Base-by-base conservation (phyloP, 2,888 invertebrate genomes). In the Spisula solida region DNA sequence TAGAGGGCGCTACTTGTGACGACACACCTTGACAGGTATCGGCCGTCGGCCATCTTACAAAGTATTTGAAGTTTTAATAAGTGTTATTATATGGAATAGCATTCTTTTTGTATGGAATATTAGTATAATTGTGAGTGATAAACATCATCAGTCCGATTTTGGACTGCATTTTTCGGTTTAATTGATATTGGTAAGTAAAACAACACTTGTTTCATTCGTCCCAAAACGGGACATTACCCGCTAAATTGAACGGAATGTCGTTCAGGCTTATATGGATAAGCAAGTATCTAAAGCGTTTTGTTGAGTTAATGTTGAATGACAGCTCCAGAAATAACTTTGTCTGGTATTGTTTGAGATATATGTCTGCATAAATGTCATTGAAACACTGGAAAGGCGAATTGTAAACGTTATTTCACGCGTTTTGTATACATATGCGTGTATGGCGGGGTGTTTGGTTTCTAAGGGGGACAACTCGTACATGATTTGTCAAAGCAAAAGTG, bases 1-100 rank as follows among this genome's bases (percentile, higher is more conserved):
- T 89, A 93, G 93, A 92, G 91, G 93, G 93, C 93, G 93, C 93
- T 89, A 60, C 86, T 80, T 56, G 41, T 90, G 90, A 91, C 91
- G 90, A 91, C 91, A 91, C 91, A 90, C 90, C 90, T 91, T 88
- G 86, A 88, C 88, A 88, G 90, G 90, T 88, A 90, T 88, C 83
- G 90, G 85, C 90, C 81, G 86, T 82, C 91, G 90, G 91, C 91
- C 91, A 91, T 91, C 85, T 91, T 91, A 85, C 78, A 41, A 89
- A 89, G 82, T 89, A 82, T 48, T 86, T 79, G 66, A 81, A 83
- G 86, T 85, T 90, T 88, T 81, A 47, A 41, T 48, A 81, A 48
- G 41, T 56, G 48, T 75, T 79, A 81, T 84, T 66, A 80, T 70
- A 48, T 79, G 88, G 88, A 90, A 82, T 88, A 78, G 80, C 85